Evolutionary conservation across 2,113 vertebrate genomes (phyloP).

Genomic region (Probosciger aterrimus): DNA sequence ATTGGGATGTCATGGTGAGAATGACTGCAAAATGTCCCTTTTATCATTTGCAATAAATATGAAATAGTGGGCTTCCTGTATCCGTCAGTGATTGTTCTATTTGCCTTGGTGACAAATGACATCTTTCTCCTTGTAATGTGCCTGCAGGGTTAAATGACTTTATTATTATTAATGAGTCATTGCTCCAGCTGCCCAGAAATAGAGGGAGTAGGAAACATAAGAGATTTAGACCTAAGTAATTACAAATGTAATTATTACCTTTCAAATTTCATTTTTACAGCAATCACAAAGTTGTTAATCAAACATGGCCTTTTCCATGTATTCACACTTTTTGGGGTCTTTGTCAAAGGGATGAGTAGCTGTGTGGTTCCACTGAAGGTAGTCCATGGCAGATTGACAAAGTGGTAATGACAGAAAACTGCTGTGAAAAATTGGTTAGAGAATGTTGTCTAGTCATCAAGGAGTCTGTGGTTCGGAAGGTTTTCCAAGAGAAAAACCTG

Average conservation of each 20-base stretch:
- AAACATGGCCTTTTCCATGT: constrained; percentile 8
- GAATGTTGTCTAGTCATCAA: background rate
- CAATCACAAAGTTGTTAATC: constrained; percentile 63
- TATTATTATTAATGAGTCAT: constrained; percentile 88
- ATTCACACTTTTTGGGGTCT: constrained; percentile 6
- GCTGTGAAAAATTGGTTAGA: constrained; percentile 30
- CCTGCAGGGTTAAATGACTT: constrained; percentile 84
- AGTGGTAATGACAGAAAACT: constrained; percentile 31
- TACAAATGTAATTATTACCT: constrained; percentile 85
- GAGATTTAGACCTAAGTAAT: constrained; percentile 82
- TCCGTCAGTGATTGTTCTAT: constrained; percentile 76
- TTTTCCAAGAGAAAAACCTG: background rate
- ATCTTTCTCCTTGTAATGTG: constrained; percentile 78
- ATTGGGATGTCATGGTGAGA: constrained; percentile 63
- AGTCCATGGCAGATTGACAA: constrained; percentile 8
- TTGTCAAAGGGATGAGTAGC: constrained; percentile 6
- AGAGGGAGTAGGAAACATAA: constrained; percentile 60
- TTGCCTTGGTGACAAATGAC: constrained; percentile 78
- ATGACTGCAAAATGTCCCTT: constrained; percentile 52
- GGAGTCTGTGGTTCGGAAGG: background rate
- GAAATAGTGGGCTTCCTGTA: constrained; percentile 72
- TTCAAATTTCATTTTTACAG: constrained; percentile 71
- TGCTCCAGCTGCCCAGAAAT: constrained; percentile 61
- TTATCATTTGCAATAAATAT: constrained; percentile 70
- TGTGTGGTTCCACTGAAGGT: background rate